Conservation (phyloP, 2,888 invertebrate species). For the Byasa hedistus region DNA sequence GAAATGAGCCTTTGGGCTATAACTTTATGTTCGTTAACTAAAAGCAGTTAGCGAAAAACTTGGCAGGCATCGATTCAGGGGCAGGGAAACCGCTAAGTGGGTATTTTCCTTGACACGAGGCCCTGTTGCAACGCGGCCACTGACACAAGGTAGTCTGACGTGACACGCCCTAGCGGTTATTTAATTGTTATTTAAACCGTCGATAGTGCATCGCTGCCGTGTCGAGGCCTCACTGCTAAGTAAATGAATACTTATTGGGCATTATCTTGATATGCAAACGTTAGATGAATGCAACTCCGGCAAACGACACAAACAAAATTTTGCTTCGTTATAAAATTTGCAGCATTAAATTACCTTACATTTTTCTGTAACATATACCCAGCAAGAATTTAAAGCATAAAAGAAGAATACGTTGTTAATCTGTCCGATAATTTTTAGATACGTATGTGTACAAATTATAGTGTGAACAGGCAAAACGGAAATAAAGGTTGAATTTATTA, state of each 20-base stretch:
- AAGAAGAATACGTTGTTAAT: no score
- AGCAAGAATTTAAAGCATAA: no score
- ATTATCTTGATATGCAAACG: neutral
- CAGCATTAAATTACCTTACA: no score
- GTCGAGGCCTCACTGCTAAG: constrained; percentile 40
- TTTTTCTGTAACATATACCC: no score
- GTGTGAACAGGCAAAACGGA: no score
- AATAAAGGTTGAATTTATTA: no score
- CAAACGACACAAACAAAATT: neutral
- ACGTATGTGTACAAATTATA: no score
- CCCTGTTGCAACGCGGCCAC: constrained; percentile 75
- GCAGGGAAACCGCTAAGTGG: constrained; percentile 76
- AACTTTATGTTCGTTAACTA: neutral
- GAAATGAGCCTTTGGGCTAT: neutral
- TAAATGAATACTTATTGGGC: constrained; percentile 1
- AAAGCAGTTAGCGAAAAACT: constrained; percentile 44
- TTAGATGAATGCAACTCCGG: neutral
- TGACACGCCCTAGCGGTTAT: constrained; percentile 78
- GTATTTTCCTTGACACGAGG: constrained; percentile 77
- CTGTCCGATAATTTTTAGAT: no score
- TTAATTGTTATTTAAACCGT: constrained; percentile 75
- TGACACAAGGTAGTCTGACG: constrained; percentile 68
- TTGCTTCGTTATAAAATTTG: no score
- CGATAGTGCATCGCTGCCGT: constrained; percentile 46
- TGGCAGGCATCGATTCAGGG: constrained; percentile 55